Evolutionary conservation across 2,888 invertebrate genomes (phyloP).

Genomic region (Drosophila cyrtoloma): DNA sequence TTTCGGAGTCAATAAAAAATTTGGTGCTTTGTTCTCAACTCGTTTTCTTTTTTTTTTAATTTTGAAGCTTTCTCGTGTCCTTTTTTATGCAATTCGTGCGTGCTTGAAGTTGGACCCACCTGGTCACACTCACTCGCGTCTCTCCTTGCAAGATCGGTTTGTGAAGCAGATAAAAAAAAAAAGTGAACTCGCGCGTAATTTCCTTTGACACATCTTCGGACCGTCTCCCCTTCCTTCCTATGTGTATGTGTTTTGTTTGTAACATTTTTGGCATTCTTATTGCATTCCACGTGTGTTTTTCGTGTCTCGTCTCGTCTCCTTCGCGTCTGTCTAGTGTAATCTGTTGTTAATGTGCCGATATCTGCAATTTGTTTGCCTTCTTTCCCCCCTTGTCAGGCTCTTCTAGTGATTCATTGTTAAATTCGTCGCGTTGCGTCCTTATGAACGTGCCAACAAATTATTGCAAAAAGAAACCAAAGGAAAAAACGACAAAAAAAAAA

Average conservation of each 20-base stretch:
- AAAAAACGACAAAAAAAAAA: slow-evolving; percentile 20
- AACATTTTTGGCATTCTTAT: slow-evolving; percentile 51
- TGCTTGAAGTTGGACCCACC: slow-evolving; percentile 10
- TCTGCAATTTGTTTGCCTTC: slow-evolving; percentile 19
- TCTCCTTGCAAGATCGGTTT: slow-evolving; percentile 4
- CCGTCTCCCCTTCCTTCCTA: neutral
- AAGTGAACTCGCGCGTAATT: slow-evolving; percentile 48
- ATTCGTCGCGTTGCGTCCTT: slow-evolving; percentile 30
- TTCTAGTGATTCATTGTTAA: slow-evolving; percentile 37
- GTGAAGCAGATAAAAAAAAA: slow-evolving; percentile 2
- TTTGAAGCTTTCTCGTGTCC: slow-evolving; percentile 39
- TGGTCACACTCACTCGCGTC: slow-evolving; percentile 44
- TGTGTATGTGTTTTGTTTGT: slow-evolving; percentile 22
- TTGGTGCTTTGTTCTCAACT: slow-evolving; percentile 18
- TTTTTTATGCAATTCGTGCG: slow-evolving; percentile 23
- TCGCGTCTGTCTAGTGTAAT: slow-evolving; percentile 21
- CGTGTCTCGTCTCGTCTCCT: slow-evolving; percentile 3
- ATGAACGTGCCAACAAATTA: slow-evolving; percentile 41
- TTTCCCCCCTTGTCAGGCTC: neutral
- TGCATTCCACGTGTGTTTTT: slow-evolving; percentile 54
- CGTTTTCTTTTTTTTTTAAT: slow-evolving; percentile 19
- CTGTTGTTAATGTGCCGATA: slow-evolving; percentile 34
- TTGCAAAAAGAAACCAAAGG: slow-evolving; percentile 19
- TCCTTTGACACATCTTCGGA: slow-evolving; percentile 4
- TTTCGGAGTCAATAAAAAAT: slow-evolving; percentile 15